Base-by-base conservation (phyloP, 2,888 invertebrate genomes). In the Masnerella sp. region DNA sequence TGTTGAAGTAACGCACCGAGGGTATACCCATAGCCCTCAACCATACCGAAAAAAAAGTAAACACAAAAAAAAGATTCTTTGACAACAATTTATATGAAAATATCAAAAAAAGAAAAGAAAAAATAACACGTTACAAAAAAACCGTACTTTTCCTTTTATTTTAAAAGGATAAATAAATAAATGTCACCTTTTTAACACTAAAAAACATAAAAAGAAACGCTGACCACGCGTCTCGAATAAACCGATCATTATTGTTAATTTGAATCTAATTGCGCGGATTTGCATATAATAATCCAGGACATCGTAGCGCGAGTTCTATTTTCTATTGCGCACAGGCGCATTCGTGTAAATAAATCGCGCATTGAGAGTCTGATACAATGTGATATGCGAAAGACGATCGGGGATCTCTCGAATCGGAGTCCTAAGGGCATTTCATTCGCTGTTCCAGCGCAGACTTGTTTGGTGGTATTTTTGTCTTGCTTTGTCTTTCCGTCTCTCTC, bases 401-500 rank as follows among this genome's bases (percentile, higher is more conserved):
- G 42, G 68, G 34, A 69, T 64, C 64, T 30, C 59, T 64, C 56
- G 59, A 54, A 56, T 70, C 62, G 25, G 38, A 68, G 69, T 69
- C 74, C 51, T 59, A 36, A 25, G 74, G 69, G 74, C 68, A 83
- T 84, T 83, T 81, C 78, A 78, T 80, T 83, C 77, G 80, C 78
- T 78, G 79, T 78, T 82, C 77, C 76, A 77, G 82, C 82, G 80
- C 82, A 83, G 84, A 84, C 85, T 84, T 82, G 84, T 84, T 84
- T 82, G 45, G 65, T 45, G 58, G 65, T 73, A 67, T 43, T 67
- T 58, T 54, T 47, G 64, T 72, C 65, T 59, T 17, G 51, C 64
- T 71, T 58, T 51, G 51, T 62, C 67, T 49, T 79, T 79, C 78
- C 80, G 80, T 79, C 80, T 80, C 73, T 77, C 78, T 77, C 65